Percentiles rank a stretch among this genome's conserved stretches.
Conservation (phyloP, 1,140 invertebrate genomes). For the Paraescarpia echinospica region DNA sequence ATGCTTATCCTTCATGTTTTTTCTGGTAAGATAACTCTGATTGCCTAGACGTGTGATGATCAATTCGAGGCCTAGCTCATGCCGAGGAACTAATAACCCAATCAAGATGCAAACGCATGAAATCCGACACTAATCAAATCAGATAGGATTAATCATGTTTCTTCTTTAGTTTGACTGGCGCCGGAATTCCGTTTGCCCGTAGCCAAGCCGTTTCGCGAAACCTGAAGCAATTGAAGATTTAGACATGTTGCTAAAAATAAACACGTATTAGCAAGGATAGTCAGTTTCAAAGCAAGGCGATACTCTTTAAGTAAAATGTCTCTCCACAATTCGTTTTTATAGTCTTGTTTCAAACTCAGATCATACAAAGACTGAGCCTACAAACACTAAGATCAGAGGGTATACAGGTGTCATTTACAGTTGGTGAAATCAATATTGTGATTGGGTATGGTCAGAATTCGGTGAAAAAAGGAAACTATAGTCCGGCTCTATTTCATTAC, state of each 20-base stretch:
- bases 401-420: too few relatives aligned
- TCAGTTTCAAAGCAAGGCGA: not conserved
- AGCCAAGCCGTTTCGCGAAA: not conserved
- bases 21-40: not conserved
- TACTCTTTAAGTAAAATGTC: too few relatives aligned
- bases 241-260: not conserved
- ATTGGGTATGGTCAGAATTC: too few relatives aligned
- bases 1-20: not conserved
- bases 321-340: too few relatives aligned
- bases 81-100: not conserved
- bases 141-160: not conserved
- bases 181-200: conserved; percentile 1
- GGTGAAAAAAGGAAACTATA: too few relatives aligned
- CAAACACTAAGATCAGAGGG: too few relatives aligned
- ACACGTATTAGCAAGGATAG: not conserved
- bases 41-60: not conserved
- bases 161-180: not conserved
- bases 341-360: too few relatives aligned
- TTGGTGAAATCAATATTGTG: too few relatives aligned
- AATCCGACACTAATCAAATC: not conserved
- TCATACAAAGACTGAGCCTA: too few relatives aligned
- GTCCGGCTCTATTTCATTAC: too few relatives aligned
- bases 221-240: not conserved
- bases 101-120: not conserved
- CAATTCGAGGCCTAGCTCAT: not conserved